Percentiles rank a stretch among this genome's conserved stretches.
These are phyloP conservation scores for Diplodus sargus DNA, from an alignment of 2,797 vertebrate species.

Conservation along the genomic window DNA sequence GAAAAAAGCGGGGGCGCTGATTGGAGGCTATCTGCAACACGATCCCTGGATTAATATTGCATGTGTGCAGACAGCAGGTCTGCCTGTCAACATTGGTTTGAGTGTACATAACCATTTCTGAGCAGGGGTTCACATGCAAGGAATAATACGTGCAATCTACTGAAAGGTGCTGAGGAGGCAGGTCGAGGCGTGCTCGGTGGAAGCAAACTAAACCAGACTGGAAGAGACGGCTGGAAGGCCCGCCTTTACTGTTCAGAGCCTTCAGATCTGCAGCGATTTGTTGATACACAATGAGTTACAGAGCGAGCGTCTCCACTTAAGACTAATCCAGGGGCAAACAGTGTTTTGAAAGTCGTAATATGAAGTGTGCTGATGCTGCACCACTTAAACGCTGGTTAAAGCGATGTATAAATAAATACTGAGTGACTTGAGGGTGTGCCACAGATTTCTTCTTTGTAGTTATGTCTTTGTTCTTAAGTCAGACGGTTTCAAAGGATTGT, in stretches of 20 bases:
- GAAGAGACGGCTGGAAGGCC: slow-evolving; percentile 50
- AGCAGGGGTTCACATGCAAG: slow-evolving; percentile 34
- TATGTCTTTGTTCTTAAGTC: slow-evolving; percentile 23
- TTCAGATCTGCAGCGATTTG: slow-evolving; percentile 48
- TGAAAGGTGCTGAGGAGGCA: slow-evolving; percentile 64
- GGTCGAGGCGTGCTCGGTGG: slow-evolving; percentile 63
- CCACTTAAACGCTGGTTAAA: slow-evolving; percentile 32
- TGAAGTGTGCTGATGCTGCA: slow-evolving; percentile 28
- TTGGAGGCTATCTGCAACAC: slow-evolving; percentile 11
- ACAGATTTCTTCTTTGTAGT: slow-evolving; percentile 10
- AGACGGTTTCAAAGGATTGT: slow-evolving; percentile 3
- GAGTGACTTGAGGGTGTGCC: slow-evolving; percentile 24
- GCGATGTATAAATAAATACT: slow-evolving; percentile 32
- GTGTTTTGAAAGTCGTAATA: slow-evolving; percentile 36
- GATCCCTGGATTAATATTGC: slow-evolving; percentile 51
- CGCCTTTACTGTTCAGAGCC: slow-evolving; percentile 44
- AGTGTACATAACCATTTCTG: slow-evolving; percentile 55
- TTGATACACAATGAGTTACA: slow-evolving; percentile 36
- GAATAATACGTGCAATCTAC: slow-evolving; percentile 51
- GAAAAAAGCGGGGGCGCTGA: slow-evolving; percentile 7
- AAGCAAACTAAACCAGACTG: slow-evolving; percentile 51
- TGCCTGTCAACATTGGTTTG: slow-evolving; percentile 51
- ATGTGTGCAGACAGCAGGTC: slow-evolving; percentile 44
- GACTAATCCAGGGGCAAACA: slow-evolving; percentile 30
- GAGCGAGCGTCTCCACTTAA: slow-evolving; percentile 14